Evolutionary conservation across 2,797 vertebrate species (phyloP), one percentile per base, ranked within the genome.

Genomic region (Huso huso): DNA sequence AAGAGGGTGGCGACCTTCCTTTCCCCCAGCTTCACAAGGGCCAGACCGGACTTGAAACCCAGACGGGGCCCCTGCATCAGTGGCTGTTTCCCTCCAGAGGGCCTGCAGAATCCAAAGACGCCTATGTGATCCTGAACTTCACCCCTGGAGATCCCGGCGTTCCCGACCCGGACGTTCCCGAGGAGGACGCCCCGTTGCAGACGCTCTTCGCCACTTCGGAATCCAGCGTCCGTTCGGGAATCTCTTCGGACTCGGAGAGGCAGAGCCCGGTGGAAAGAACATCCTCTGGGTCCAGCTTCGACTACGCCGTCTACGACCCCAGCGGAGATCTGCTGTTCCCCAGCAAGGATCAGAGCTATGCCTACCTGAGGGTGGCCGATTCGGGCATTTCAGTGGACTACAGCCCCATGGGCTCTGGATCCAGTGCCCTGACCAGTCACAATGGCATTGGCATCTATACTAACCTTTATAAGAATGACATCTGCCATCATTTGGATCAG

Each of bases 301-400:
- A 86, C 69, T 86, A 86, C 48, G 85, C 83, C 2, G 64, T 83
- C 51, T 71, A 84, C 23, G 82, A 86, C 7, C 78, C 82, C 15
- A 74, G 72, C 64, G 81, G 80, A 8, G 77, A 79, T 49, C 75
- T 82, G 52, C 62, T 86, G 10, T 78, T 82, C 61, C 89, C 90
- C 0, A 63, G 72, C 8, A 87, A 83, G 55, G 82, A 82, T 51
- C 82, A 87, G 0, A 88, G 84, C 62, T 93, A 93, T 76, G 76
- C 86, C n/a, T 94, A 93, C 79, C 90, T 93, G 74, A 77, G 89
- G 13, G 89, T 90, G 51, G 90, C 92, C 0, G 91, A 94, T 71
- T 94, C 92, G 0, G 92, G 91, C 0, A 89, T 94, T 52, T 95
- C 89, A 1, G 87, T 92, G 69, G 90, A 93, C 76, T 93, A 91